Conservation (phyloP, 2,888 invertebrate genomes). For the Noctua fimbriata region DNA sequence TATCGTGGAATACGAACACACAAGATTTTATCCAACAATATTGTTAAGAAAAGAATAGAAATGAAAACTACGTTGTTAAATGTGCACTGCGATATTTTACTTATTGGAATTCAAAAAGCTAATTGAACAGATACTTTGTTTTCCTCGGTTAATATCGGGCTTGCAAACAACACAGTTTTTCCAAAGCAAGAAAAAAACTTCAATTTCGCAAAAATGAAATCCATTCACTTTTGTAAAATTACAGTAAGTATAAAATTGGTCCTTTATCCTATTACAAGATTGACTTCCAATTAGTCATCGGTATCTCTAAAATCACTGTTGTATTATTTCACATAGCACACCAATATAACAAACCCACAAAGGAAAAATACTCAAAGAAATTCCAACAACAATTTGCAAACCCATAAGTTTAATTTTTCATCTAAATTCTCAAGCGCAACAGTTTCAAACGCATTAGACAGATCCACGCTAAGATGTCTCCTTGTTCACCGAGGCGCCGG, state of each 20-base stretch:
- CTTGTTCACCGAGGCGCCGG: conserved; percentile 87
- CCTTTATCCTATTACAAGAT: background rate
- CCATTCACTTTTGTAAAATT: background rate
- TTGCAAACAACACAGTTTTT: background rate
- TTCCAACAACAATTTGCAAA: background rate
- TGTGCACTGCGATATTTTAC: background rate
- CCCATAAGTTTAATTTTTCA: too few relatives aligned
- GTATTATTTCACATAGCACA: background rate
- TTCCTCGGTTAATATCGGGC: background rate
- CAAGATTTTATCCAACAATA: conserved; percentile 1
- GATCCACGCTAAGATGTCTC: conserved; percentile 77
- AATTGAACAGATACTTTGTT: background rate
- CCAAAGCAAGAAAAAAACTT: background rate
- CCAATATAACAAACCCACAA: background rate
- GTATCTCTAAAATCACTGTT: background rate
- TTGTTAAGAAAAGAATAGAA: background rate
- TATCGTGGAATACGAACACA: conserved; percentile 4
- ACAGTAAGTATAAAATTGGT: background rate
- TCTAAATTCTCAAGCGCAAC: background rate
- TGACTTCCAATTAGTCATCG: background rate
- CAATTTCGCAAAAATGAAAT: background rate
- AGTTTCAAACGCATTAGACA: conserved; percentile 53
- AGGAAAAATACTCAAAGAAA: background rate
- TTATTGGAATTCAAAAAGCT: background rate
- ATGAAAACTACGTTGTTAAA: conserved; percentile 3